A percentile compares a stretch with the other conserved stretches of the same genome.
Conservation (phyloP, 2,113 vertebrate genomes). For the Heterochromis multidens region DNA sequence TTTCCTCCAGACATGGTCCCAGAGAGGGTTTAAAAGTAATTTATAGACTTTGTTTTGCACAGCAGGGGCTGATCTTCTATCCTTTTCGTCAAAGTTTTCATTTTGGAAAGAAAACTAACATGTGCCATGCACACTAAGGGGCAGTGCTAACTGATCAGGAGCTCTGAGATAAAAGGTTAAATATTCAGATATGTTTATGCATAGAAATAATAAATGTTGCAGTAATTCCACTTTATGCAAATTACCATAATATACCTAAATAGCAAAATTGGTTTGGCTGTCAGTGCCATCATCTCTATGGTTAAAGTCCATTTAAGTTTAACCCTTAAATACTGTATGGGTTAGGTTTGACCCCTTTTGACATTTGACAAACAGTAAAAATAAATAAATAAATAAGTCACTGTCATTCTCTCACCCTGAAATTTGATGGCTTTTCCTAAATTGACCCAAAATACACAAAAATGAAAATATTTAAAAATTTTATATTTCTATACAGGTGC, state of each 20-base stretch:
- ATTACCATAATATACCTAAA: not conserved
- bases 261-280: not conserved
- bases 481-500: no score
- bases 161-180: not conserved
- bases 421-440: no score
- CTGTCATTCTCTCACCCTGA: no score
- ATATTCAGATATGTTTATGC: not conserved
- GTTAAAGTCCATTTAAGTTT: not conserved
- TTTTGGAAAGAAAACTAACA: not conserved
- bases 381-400: not conserved
- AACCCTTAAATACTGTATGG: not conserved
- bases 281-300: not conserved
- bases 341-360: not conserved
- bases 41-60: not conserved
- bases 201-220: not conserved
- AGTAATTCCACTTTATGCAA: not conserved
- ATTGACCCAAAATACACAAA: not conserved
- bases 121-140: not conserved
- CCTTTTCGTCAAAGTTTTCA: not conserved
- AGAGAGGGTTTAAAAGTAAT: not conserved
- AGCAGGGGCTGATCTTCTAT: not conserved
- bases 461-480: not conserved
- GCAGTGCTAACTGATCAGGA: not conserved
- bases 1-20: not conserved
- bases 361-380: not conserved